A percentile compares a stretch with the other conserved stretches of the same genome.
These are phyloP conservation scores for Brachypterus glaber DNA, from an alignment of 2,888 invertebrate species.

Conservation along the genomic window DNA sequence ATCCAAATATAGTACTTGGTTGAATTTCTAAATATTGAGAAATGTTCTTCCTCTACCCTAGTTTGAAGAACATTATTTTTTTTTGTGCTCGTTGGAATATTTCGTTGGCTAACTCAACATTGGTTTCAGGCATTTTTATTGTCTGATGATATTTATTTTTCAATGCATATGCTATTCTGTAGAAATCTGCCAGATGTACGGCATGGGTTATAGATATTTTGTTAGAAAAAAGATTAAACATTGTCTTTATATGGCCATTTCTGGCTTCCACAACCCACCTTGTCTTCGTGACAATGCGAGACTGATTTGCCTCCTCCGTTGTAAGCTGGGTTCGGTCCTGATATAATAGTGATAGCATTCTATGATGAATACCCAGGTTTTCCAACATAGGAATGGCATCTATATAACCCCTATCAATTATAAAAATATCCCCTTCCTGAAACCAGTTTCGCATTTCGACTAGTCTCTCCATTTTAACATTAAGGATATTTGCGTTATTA, in stretches of 20 bases:
- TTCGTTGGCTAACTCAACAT: neutral
- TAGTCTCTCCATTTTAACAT: neutral
- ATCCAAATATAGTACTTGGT: too few relatives aligned
- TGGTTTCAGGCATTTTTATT: constrained; percentile 1
- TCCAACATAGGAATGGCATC: constrained; percentile 1
- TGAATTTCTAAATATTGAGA: too few relatives aligned
- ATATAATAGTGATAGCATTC: neutral
- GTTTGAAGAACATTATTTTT: constrained; percentile 1
- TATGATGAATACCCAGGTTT: neutral
- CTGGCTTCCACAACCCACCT: constrained; percentile 10
- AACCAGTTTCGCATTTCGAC: neutral
- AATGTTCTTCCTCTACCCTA: constrained; percentile 1
- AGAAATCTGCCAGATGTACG: constrained; percentile 1
- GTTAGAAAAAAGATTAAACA: constrained; percentile 10
- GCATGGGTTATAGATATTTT: constrained; percentile 7
- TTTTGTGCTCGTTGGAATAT: neutral
- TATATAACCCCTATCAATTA: constrained; percentile 5
- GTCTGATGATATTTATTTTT: constrained; percentile 4
- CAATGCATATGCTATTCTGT: neutral
- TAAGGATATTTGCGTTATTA: constrained; percentile 5
- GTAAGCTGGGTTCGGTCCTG: neutral
- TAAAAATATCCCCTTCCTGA: neutral
- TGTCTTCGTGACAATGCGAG: constrained; percentile 9
- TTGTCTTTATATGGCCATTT: constrained; percentile 9
- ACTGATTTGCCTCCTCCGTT: constrained; percentile 7